Base-by-base conservation (phyloP, 2,113 vertebrate species). In the Corvus cornix region DNA sequence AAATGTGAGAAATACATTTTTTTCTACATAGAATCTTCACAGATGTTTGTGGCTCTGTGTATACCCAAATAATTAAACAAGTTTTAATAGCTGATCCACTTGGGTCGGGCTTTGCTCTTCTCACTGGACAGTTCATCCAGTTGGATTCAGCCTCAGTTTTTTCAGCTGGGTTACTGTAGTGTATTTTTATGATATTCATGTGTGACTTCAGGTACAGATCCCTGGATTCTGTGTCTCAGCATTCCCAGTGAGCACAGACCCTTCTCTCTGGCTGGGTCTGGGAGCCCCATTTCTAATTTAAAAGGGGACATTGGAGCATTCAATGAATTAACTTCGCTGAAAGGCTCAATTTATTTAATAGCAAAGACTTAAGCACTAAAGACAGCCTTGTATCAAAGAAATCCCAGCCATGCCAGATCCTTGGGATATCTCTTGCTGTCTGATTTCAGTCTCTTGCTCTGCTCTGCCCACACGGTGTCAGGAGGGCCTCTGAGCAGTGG, bases 391-490 rank as follows among this genome's bases (percentile, higher is more conserved):
- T 20, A 23, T 44, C 66, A 33, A 16, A 55, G 70, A 46, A 74
- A 60, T 60, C 60, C 44, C 19, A 46, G 12, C 46, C 84, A 64
- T 69, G 64, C 33, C 84, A 39, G 48, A 44, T 90, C 68, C 27
- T 43, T 49, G 89, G 43, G 68, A 66, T 48, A 7, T 28, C n/a
- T 30, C 48, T 13, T 58, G 33, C 28, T 58, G 2, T 26, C 28
- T 31, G 78, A 24, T 87, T 49, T 39, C 72, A 44, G 3, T 17
- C 23, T 20, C 46, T 31, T 30, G 37, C 22, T 9, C 35, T 53
- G 1, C 27, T 76, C 63, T 64, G 35, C 43, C 59, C 20, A 6
- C 19, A 4, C 12, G 1, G 7, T 28, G 23, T 39, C 0, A 0
- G n/a, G 52, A 66, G 52, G 68, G 46, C 49, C 33, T 52, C 74